phyloP scores from a whole-genome alignment of 2,797 vertebrate genomes.

The Aratinga solstitialis region DNA sequence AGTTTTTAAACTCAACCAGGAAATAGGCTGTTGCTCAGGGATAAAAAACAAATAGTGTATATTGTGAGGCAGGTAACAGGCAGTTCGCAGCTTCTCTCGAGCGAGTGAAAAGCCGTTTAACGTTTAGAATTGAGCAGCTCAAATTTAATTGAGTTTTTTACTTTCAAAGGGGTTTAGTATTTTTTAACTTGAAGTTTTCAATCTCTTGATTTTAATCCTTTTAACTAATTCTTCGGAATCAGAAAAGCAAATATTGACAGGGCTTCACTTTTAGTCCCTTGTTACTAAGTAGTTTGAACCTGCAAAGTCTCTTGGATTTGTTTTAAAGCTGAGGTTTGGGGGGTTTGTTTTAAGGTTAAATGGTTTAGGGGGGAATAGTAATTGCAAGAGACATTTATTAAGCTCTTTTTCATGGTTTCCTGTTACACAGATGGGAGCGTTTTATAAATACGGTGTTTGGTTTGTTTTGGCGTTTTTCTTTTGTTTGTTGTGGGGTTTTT shows the following conservation, averaged over 20 bases:
- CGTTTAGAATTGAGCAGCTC: background rate
- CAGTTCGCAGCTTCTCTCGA: background rate
- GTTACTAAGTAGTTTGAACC: background rate
- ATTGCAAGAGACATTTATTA: background rate
- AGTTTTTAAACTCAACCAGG: constrained; percentile 81
- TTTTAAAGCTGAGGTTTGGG: background rate
- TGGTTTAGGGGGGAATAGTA: background rate
- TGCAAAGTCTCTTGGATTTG: background rate
- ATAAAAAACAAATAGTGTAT: constrained; percentile 63
- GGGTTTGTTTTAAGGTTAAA: background rate
- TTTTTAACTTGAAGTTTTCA: background rate
- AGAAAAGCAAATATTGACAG: constrained; percentile 21
- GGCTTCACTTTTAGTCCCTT: background rate
- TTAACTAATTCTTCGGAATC: background rate
- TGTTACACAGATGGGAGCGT: background rate
- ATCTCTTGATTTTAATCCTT: constrained; percentile 26
- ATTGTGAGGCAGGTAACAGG: constrained; percentile 44
- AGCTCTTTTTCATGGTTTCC: background rate
- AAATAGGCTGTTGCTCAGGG: constrained; percentile 80
- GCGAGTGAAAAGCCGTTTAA: background rate
- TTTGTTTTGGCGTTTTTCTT: background rate
- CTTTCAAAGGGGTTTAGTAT: background rate
- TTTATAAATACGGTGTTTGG: background rate
- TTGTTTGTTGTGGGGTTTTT: background rate
- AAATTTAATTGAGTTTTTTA: background rate